Base-by-base conservation (phyloP, 2,797 vertebrate species). In the Gallirallus australis region DNA sequence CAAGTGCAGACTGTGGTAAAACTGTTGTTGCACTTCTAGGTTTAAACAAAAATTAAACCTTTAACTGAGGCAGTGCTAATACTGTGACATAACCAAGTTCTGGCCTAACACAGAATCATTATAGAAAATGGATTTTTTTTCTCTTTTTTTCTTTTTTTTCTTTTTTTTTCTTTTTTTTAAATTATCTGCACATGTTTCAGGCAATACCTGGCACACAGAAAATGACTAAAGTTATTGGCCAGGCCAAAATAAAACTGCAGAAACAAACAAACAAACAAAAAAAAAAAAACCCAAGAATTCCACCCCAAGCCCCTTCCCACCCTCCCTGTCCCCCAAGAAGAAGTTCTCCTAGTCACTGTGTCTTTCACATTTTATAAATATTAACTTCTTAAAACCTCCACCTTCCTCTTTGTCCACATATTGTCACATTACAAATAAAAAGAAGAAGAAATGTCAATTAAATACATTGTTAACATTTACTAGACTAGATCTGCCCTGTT, bases 281-380 rank as follows among this genome's bases (percentile, higher is more conserved):
- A 82, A 93, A 24, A 82, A 92, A 23, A 9, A 16, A 45, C 45
- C 90, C 95, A 76, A 92, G 91, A 96, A 82, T 96, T 97, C 96
- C 94, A 85, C 97, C 97, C 91, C 64, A 2, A 96, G 78, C 81
- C 70, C 64, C 89, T 94, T 95, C 97, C 96, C 96, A 91, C 96
- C 96, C 90, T 56, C 94, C 95, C 96, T 83, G 93, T 94, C 93
- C 88, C 96, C 96, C 96, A 96, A 97, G 96, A 98, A 98, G 97
- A 97, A 97, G 97, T 97, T 97, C 96, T 97, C 95, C 98, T 98
- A 97, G 96, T 97, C 97, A 98, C 97, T 98, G 97, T 86, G 96
- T 97, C 98, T 98, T 98, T 98, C 98, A 98, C 98, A 98, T 98
- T 98, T 98, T 98, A 98, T 98, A 98, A 98, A 98, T 98, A 98